Conservation (phyloP, 2,113 vertebrate genomes). For the Corydoras sp. region DNA sequence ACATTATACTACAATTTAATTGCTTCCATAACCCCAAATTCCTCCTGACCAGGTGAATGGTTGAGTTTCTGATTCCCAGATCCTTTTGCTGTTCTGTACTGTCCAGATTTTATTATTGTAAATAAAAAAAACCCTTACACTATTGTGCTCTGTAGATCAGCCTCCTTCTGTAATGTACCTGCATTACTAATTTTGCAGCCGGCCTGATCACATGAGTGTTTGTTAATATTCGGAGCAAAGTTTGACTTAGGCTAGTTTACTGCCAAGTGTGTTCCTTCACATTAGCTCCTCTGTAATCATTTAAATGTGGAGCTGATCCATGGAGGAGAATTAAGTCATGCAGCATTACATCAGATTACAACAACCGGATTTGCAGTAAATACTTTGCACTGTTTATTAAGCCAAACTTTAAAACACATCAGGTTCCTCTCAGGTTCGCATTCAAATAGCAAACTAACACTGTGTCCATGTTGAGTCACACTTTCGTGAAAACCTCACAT, state of each 20-base stretch:
- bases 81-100: too few species aligned
- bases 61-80: too few species aligned
- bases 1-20: too few species aligned
- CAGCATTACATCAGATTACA: slow-evolving; percentile 34
- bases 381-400: slow-evolving; percentile 27
- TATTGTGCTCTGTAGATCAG: neutral
- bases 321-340: slow-evolving; percentile 34
- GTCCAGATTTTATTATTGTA: too few species aligned
- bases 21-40: too few species aligned
- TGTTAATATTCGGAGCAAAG: slow-evolving; percentile 41
- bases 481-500: too few species aligned
- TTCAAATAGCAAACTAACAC: slow-evolving; percentile 5
- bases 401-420: neutral
- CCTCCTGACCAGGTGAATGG: too few species aligned
- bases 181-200: too few species aligned
- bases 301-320: slow-evolving; percentile 45
- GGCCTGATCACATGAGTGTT: neutral
- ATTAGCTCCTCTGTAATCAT: slow-evolving; percentile 45
- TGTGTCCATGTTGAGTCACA: neutral
- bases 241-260: slow-evolving; percentile 47
- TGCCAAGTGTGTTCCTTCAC: slow-evolving; percentile 44
- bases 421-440: neutral
- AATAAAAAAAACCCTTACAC: too few species aligned
- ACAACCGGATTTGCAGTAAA: slow-evolving; percentile 23
- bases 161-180: neutral